Base-by-base conservation (phyloP, 2,888 invertebrate species). In the Hyppa rectilinea region DNA sequence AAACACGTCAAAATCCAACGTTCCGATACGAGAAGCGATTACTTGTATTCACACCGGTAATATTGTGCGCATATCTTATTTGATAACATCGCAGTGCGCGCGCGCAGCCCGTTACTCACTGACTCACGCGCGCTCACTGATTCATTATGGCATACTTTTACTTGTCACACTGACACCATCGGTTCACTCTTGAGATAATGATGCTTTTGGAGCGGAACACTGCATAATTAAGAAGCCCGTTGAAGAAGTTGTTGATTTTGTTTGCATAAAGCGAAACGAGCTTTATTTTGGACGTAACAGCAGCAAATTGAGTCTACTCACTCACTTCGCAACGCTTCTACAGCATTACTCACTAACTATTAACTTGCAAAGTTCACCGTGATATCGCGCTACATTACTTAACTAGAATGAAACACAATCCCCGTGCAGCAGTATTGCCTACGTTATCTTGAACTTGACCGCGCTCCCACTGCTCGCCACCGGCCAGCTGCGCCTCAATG, bases 111-210 rank as follows among this genome's bases (percentile, higher is more conserved):
- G 84, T 74, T 72, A 79, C 38, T 53, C 68, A 58, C 63, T 74
- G 77, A 81, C 69, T 78, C 82, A 83, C 61, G 56, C 71, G 73
- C 70, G 61, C 63, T 80, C 50, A 45, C 64, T 75, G 76, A 81
- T 52, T 83, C 80, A 77, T 73, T 68, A 75, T 81, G 85, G 72
- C 85, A 84, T 77, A 86, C 86, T 86, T 86, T 86, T 86, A 86
- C 86, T 75, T 82, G 81, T 71, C 77, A 81, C 52, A 71, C 64
- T 79, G 64, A 81, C 81, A 81, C 81, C 56, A 59, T 81, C 73
- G 61, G 59, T 40, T 58, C 36, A 40, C 56, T 81, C 67, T 81
- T 60, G 43, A 77, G 45, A 65, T 72, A 60, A 31, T 67, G 38
- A 67, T 17, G 72, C 26, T 71, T 38, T 71, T 55, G 55, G 29